These are phyloP conservation scores for Pollenia griseotomentosa DNA, from an alignment of 2,888 invertebrate species.

Conservation along the genomic window DNA sequence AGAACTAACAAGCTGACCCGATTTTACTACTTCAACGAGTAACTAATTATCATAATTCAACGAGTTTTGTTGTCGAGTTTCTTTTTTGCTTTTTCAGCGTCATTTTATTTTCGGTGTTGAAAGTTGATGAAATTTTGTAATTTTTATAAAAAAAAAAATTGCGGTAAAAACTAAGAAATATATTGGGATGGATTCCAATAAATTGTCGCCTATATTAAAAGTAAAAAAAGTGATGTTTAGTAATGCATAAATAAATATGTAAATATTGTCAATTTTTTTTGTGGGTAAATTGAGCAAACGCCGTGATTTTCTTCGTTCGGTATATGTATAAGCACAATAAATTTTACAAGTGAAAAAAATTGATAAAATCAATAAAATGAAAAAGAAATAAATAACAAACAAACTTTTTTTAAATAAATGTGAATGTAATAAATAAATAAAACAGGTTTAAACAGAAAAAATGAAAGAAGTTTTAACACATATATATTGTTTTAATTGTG, in stretches of 20 bases:
- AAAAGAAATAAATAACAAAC: constrained; percentile 43
- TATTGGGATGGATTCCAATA: constrained; percentile 26
- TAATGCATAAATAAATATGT: constrained; percentile 12
- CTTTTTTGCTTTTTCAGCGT: constrained; percentile 70
- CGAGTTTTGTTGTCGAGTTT: constrained; percentile 67
- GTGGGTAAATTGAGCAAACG: constrained; percentile 7
- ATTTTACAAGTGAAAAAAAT: constrained; percentile 51
- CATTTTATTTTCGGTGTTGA: constrained; percentile 73
- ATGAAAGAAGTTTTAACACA: constrained; percentile 60
- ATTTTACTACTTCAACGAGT: constrained; percentile 51
- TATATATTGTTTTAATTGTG: constrained; percentile 16
- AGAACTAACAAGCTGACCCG: constrained; percentile 57
- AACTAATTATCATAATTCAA: constrained; percentile 29
- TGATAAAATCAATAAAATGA: constrained; percentile 62
- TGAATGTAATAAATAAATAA: background rate
- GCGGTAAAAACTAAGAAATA: constrained; percentile 60
- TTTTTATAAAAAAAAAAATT: constrained; percentile 56
- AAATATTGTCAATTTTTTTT: constrained; percentile 31
- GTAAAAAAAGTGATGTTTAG: background rate
- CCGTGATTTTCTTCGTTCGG: constrained; percentile 14
- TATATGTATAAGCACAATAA: constrained; percentile 41
- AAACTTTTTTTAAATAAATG: constrained; percentile 17
- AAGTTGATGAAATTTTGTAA: constrained; percentile 71
- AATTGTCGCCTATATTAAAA: background rate
- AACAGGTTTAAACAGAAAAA: constrained; percentile 50